These are phyloP conservation scores for Harpalus rufipes DNA, from an alignment of 2,888 invertebrate genomes.

Conservation along the genomic window DNA sequence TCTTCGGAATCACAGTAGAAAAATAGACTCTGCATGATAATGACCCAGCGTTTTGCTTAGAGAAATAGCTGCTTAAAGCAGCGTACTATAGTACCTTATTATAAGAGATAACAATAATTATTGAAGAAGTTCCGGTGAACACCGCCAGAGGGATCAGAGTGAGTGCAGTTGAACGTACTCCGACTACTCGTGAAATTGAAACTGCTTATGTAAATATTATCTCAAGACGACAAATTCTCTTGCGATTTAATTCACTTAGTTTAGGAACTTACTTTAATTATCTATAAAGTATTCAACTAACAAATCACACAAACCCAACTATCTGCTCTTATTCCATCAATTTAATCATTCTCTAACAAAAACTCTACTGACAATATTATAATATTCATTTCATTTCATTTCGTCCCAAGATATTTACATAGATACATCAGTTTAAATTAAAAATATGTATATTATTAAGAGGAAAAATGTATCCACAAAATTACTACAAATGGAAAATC, in stretches of 20 bases:
- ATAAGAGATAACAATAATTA: constrained; percentile 52
- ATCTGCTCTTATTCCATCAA: neutral
- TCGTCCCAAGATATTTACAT: too few relatives aligned
- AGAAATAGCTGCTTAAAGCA: constrained; percentile 12
- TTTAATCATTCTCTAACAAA: neutral
- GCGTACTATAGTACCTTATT: constrained; percentile 1
- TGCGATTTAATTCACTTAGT: constrained; percentile 63
- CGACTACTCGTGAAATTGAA: constrained; percentile 53
- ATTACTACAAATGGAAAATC: too few relatives aligned
- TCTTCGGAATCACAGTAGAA: neutral
- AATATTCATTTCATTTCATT: too few relatives aligned
- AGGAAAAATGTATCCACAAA: too few relatives aligned
- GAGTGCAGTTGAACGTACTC: constrained; percentile 45
- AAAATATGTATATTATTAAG: too few relatives aligned
- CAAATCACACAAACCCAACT: constrained; percentile 16
- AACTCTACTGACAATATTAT: neutral
- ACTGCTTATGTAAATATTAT: constrained; percentile 60
- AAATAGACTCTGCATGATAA: neutral
- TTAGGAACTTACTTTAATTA: constrained; percentile 61
- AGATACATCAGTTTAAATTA: too few relatives aligned
- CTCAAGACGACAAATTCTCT: constrained; percentile 63
- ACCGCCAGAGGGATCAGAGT: constrained; percentile 37
- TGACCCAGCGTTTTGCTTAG: constrained; percentile 10
- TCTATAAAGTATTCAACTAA: constrained; percentile 58
- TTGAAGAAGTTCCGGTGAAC: constrained; percentile 30